phyloP scores from a whole-genome alignment of 2,797 vertebrate genomes.

The Poeciliopsis presidionis region DNA sequence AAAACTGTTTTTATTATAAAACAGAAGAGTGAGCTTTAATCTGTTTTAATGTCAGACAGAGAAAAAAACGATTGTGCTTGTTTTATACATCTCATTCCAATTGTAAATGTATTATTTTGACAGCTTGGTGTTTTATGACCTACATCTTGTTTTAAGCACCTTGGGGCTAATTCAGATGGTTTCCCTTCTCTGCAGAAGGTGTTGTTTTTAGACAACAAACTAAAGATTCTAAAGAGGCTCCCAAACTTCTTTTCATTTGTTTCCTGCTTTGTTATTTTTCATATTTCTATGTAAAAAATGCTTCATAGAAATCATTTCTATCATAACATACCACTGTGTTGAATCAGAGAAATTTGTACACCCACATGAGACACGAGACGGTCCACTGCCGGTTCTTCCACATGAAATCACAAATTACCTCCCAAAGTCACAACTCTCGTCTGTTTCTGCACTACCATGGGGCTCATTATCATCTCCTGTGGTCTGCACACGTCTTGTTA shows the following conservation, averaged over 20 bases:
- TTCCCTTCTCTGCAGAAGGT: too few species aligned
- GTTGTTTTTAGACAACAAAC: too few species aligned
- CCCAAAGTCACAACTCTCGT: slow-evolving; percentile 28
- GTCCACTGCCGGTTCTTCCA: slow-evolving; percentile 38
- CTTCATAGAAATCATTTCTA: background rate
- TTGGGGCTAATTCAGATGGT: too few species aligned
- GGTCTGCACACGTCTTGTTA: slow-evolving; percentile 34
- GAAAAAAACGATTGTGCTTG: background rate
- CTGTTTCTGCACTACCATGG: slow-evolving; percentile 23
- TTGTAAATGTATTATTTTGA: background rate
- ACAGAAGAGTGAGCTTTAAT: background rate
- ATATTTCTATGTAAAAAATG: background rate
- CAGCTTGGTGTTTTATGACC: background rate
- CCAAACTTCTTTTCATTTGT: too few species aligned
- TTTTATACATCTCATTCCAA: background rate
- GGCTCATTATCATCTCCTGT: slow-evolving; percentile 29
- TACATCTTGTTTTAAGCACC: background rate
- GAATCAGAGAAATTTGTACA: background rate
- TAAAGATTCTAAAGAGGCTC: too few species aligned
- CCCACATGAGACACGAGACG: slow-evolving; percentile 21
- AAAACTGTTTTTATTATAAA: background rate
- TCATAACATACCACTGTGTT: background rate
- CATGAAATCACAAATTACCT: slow-evolving; percentile 47
- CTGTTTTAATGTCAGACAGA: background rate
- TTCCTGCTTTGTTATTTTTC: too few species aligned